phyloP scores from a whole-genome alignment of 1,140 invertebrate species.

The Pseudomyrmex pallidus region DNA sequence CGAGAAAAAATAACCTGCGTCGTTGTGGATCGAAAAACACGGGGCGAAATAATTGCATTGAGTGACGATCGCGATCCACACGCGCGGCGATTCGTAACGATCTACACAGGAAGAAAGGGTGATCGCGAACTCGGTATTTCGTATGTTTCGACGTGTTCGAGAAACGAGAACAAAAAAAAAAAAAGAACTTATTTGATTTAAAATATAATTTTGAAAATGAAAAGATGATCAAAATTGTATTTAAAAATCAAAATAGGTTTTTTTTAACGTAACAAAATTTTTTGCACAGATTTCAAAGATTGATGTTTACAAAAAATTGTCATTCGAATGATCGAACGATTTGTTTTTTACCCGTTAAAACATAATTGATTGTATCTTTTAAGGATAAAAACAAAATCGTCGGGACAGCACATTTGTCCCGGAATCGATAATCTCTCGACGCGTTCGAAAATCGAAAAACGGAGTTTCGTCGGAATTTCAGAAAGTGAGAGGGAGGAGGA shows the following conservation, averaged over 20 bases:
- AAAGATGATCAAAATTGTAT: no score
- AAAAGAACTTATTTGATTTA: no score
- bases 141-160: constrained; percentile 29
- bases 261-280: no score
- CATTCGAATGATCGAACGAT: not conserved
- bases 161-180: not conserved
- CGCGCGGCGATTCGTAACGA: constrained; percentile 16
- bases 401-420: not conserved
- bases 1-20: not conserved
- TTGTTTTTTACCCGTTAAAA: not conserved
- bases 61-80: constrained; percentile 30
- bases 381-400: constrained; percentile 3
- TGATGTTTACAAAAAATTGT: not conserved
- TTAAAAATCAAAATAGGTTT: no score
- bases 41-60: not conserved
- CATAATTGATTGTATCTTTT: constrained; percentile 11
- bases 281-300: constrained; percentile 1
- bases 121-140: constrained; percentile 33
- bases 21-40: constrained; percentile 32
- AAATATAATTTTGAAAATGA: no score
- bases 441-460: constrained; percentile 34
- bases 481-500: constrained; percentile 31
- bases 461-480: constrained; percentile 22
- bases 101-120: constrained; percentile 46
- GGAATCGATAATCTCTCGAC: not conserved